Conservation (phyloP, 2,888 invertebrate species). For the Melipona beecheii region DNA sequence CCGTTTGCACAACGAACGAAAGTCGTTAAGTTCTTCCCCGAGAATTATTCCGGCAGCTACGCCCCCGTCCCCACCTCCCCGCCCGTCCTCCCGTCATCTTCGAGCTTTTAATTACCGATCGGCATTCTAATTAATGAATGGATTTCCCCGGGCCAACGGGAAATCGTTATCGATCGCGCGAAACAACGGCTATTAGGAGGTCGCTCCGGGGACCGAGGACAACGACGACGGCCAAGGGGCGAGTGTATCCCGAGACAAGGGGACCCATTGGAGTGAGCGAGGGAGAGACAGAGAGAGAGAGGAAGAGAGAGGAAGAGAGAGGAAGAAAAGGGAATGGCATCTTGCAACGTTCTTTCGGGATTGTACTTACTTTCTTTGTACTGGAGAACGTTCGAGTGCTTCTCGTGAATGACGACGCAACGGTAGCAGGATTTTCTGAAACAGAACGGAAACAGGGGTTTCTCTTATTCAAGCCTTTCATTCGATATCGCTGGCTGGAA, state of each 20-base stretch:
- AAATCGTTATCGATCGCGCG: constrained; percentile 73
- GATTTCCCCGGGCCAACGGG: constrained; percentile 54
- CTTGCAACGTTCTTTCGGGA: constrained; percentile 49
- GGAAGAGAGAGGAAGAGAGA: not conserved
- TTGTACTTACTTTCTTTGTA: constrained; percentile 97
- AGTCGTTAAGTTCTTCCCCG: constrained; percentile 69
- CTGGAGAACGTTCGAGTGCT: constrained; percentile 96
- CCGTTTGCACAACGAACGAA: constrained; percentile 58
- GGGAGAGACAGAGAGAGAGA: not conserved
- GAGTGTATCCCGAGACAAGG: not conserved
- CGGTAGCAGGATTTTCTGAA: constrained; percentile 96
- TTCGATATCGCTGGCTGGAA: constrained; percentile 50
- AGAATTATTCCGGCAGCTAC: constrained; percentile 68
- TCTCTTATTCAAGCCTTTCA: constrained; percentile 52
- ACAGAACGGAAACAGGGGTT: constrained; percentile 71
- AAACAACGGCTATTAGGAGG: constrained; percentile 52
- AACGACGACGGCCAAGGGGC: not conserved
- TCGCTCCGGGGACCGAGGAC: constrained; percentile 11
- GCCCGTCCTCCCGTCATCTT: constrained; percentile 60
- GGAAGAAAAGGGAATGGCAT: constrained; percentile 15
- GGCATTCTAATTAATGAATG: constrained; percentile 77
- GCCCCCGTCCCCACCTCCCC: constrained; percentile 10
- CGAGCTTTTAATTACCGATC: constrained; percentile 80
- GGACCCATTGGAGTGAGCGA: not conserved
- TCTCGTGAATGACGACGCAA: constrained; percentile 97